phyloP scores from a whole-genome alignment of 1,140 invertebrate species.

The Eriosoma lanigerum region DNA sequence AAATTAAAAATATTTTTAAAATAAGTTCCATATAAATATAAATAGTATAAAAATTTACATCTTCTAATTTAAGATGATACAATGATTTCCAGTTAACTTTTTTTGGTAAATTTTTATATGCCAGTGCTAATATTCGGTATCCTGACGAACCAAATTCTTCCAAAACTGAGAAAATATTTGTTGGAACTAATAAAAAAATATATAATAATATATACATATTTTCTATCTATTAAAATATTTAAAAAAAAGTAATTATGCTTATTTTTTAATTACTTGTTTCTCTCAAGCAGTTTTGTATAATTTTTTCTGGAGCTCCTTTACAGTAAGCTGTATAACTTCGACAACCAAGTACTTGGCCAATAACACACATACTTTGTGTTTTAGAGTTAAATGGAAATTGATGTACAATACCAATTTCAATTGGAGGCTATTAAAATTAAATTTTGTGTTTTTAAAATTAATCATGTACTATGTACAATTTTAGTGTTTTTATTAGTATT shows the following conservation, averaged over 20 bases:
- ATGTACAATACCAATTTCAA: conserved; percentile 77
- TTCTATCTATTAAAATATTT: neutral
- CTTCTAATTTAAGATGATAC: conserved; percentile 63
- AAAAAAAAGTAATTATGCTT: neutral
- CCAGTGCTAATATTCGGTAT: conserved; percentile 83
- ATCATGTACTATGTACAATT: too few species aligned
- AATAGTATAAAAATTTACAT: conserved; percentile 71
- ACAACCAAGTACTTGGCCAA: conserved; percentile 73
- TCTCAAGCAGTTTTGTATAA: conserved; percentile 66
- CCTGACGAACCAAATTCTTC: conserved; percentile 81
- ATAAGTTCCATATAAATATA: conserved; percentile 53
- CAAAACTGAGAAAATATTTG: conserved; percentile 71
- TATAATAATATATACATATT: neutral
- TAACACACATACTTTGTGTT: conserved; percentile 87
- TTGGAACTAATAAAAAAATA: conserved; percentile 60
- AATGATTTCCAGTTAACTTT: conserved; percentile 64
- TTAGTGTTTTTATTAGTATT: neutral
- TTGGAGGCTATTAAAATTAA: conserved; percentile 54
- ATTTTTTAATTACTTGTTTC: conserved; percentile 63
- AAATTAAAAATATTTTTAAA: conserved; percentile 57
- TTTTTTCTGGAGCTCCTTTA: conserved; percentile 90
- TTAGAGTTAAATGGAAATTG: conserved; percentile 89
- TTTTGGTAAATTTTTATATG: conserved; percentile 67
- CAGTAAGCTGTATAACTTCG: conserved; percentile 79
- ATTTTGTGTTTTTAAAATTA: neutral